Evolutionary conservation across 2,113 vertebrate species (phyloP).

Genomic region (Bungarus multicinctus): DNA sequence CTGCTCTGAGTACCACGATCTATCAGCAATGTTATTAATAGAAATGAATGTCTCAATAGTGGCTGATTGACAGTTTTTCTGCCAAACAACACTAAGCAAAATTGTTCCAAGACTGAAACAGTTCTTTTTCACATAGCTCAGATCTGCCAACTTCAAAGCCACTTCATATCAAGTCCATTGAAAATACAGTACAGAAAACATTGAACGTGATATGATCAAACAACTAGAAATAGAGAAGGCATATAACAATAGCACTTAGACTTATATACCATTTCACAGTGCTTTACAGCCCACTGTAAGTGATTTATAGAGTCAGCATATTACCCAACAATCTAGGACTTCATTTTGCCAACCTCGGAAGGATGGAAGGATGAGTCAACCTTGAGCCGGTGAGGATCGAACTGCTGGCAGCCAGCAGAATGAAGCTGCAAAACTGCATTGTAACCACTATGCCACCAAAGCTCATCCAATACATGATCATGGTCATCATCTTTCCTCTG

Average conservation of each 20-base stretch:
- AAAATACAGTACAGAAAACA: background rate
- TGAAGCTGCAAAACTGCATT: background rate
- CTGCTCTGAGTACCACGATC: background rate
- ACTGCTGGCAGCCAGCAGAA: background rate
- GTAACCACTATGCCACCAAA: background rate
- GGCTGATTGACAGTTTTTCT: conserved; percentile 19
- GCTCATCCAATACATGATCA: background rate
- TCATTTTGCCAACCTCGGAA: background rate
- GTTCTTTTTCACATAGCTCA: background rate
- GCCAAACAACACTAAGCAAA: conserved; percentile 23
- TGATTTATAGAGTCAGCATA: background rate
- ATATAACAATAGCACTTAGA: background rate
- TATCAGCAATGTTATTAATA: background rate
- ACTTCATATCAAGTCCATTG: background rate
- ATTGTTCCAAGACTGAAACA: background rate
- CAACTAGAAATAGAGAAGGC: background rate
- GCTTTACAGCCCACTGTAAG: background rate
- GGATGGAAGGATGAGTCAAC: background rate
- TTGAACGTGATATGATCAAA: background rate
- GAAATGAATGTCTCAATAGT: conserved; percentile 5
- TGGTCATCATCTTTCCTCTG: background rate
- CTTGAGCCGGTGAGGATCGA: background rate
- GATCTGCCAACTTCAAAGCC: background rate
- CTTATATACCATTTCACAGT: background rate
- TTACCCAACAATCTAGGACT: background rate